Base-by-base conservation (phyloP, 2,113 vertebrate genomes). In the Ranitomeya imitator region DNA sequence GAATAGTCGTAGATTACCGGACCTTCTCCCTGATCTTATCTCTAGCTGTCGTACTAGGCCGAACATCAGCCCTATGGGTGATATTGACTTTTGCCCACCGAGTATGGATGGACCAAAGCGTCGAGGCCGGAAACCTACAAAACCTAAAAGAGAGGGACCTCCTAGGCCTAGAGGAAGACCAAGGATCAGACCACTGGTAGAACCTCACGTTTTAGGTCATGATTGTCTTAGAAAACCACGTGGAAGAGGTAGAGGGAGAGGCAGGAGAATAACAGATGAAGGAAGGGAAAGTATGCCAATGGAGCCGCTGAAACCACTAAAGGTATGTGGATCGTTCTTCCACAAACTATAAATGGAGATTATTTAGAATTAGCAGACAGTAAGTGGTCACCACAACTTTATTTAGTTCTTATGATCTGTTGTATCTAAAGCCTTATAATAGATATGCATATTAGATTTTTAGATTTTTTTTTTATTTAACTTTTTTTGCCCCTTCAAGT, bases 81-180 rank as follows among this genome's bases (percentile, higher is more conserved):
- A 98, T 92, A 95, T 98, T 55, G 97, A 97, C 60, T 98, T 98
- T 90, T 98, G 96, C 9, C 95, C 96, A 0, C 95, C 95, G 45
- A 95, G 95, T 0, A 94, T 96, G 79, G 92, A 96, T 0, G 96
- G 94, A 0, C 96, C 97, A 73, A 97, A 98, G 23, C 97, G 97
- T 60, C 94, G 97, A 0, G 97, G 97, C 13, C 93, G 97, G 23
- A 97, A 98, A 52, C 97, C 97, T 52, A 96, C 96, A 8, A 96
- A 97, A 90, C 97, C 97, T 69, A 99, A 99, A 87, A 91, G 97
- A 0, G 97, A 98, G 0, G 97, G 97, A 0, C 97, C 97, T 0
- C 97, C 97, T 0, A 90, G 97, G 6, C 97, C 97, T 0, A 92
- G 97, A 13, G 97, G 97, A 0, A 91, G 97, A 12, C 97, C 97